phyloP scores from a whole-genome alignment of 2,113 vertebrate species.

The Sinocyclocheilus anophthalmus region DNA sequence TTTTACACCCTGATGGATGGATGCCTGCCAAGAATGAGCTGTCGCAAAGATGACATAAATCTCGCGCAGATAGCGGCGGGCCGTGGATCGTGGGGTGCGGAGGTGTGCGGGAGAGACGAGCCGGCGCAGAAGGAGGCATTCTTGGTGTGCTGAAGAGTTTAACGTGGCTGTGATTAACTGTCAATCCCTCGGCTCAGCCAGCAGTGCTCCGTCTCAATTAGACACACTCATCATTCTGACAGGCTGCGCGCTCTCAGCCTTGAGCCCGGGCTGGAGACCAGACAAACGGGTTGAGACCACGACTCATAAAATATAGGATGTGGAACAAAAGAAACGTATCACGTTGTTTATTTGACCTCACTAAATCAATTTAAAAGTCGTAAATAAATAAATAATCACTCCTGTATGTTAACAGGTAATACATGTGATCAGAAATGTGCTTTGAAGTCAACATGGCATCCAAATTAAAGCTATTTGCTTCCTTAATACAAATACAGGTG shows the following conservation, averaged over 20 bases:
- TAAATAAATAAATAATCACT: not conserved
- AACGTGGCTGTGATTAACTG: conserved; percentile 78
- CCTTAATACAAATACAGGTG: not conserved
- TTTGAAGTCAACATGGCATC: not conserved
- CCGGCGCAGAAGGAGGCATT: conserved; percentile 61
- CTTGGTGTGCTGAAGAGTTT: conserved; percentile 67
- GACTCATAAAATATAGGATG: conserved; percentile 23
- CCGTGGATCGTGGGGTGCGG: conserved; percentile 41
- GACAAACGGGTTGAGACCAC: not conserved
- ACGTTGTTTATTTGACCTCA: not conserved
- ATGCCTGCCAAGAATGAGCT: conserved; percentile 65
- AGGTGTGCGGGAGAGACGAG: conserved; percentile 43
- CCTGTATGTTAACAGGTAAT: not conserved
- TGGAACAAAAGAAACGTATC: not conserved
- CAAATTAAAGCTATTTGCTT: not conserved
- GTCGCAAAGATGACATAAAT: conserved; percentile 66
- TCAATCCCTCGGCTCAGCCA: conserved; percentile 68
- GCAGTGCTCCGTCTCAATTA: conserved; percentile 66
- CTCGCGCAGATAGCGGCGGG: conserved; percentile 64
- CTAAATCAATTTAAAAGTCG: not conserved
- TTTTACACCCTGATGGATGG: conserved; percentile 64
- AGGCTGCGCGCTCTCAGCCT: conserved; percentile 69
- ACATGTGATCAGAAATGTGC: not conserved
- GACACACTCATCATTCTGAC: conserved; percentile 71
- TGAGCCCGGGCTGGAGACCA: conserved; percentile 57